Evolutionary conservation across 2,797 vertebrate genomes (phyloP), one percentile per base, ranked within the genome.

Genomic region (Iguana delicatissima): DNA sequence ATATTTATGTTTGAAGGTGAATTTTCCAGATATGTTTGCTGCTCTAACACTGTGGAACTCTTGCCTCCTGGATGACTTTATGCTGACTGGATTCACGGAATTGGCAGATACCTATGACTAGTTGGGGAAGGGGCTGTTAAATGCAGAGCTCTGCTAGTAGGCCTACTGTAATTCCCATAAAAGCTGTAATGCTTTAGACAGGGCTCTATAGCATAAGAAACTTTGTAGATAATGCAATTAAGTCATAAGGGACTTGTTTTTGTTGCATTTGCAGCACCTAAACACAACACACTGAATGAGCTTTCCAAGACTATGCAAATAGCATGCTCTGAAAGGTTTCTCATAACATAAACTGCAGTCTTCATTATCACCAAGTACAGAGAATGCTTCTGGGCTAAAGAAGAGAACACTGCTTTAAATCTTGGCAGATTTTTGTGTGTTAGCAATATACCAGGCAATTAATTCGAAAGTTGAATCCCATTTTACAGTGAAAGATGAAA

Each of bases 261-360:
- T 84, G 35, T 76, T 89, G 72, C 74, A 80, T 79, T 38, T 87
- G 57, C 72, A 91, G 73, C 72, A 82, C 42, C 42, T 38, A 79
- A 86, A 85, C 24, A n/a, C 62, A 83, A 82, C 38, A 69, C 29
- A 84, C 29, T n/a, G 80, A 62, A 52, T 73, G 16, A 7, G 26
- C 55, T 46, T 88, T 85, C 73, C 38, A 50, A 64, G 84, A 77
- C 42, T 77, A 85, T 64, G 59, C 69, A 91, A 89, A 84, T 8
- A 64, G 26, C 42, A 38, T 87, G 74, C 72, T 76, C 55, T 92
- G 83, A 87, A 84, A 87, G 62, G 50, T 69, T 83, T 87, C 50
- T 62, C 62, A 84, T 13, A 62, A 59, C 38, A 26, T 73, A 74
- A 74, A 46, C 57, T 72, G 38, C 62, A 83, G 50, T 24, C 9